Evolutionary conservation across 2,113 vertebrate genomes (phyloP).

Genomic region (Formicarius rufipectus): DNA sequence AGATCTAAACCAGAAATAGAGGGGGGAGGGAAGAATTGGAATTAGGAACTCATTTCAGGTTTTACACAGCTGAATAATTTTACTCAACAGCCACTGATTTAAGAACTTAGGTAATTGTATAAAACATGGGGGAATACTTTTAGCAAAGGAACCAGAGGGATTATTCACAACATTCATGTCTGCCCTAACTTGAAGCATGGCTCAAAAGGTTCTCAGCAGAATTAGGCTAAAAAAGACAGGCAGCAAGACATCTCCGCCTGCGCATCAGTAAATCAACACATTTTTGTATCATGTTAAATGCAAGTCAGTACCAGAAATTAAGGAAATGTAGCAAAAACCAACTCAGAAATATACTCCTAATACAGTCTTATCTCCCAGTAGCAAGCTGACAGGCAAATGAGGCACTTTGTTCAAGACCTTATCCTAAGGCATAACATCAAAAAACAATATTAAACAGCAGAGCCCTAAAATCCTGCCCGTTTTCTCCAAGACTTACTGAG

Average conservation of each 20-base stretch:
- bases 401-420: not conserved
- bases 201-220: not conserved
- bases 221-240: not conserved
- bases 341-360: not conserved
- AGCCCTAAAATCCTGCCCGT: not conserved
- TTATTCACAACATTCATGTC: not conserved
- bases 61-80: not conserved
- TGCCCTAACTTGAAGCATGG: accelerated
- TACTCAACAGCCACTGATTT: not conserved
- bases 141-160: not conserved
- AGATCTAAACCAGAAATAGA: not conserved
- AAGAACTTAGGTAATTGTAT: not conserved
- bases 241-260: not conserved
- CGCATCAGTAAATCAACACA: not conserved
- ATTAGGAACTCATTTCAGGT: not conserved
- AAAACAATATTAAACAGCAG: not conserved
- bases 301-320: not conserved
- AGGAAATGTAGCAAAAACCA: not conserved
- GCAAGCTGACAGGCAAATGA: not conserved
- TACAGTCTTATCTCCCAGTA: not conserved
- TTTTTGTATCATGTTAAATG: not conserved
- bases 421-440: not conserved
- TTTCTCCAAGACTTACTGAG: not conserved
- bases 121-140: not conserved
- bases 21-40: accelerated